Percentiles rank a stretch among this genome's conserved stretches.
These are phyloP conservation scores for Pasiphila rectangulata DNA, from an alignment of 2,888 invertebrate species.

Conservation along the genomic window DNA sequence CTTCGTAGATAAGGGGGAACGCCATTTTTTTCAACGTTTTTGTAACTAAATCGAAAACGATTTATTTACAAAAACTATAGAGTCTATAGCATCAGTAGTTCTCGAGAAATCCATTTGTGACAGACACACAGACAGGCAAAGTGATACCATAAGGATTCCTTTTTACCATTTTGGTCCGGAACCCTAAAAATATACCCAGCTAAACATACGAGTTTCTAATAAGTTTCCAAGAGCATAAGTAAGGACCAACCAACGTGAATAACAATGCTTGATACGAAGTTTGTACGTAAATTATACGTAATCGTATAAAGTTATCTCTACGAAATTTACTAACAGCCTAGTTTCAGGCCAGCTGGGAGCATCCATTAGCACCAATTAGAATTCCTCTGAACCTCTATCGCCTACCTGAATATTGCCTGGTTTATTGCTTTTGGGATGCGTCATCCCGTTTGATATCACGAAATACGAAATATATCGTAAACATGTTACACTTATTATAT, in stretches of 20 bases:
- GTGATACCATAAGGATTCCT: too few species aligned
- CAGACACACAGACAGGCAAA: too few species aligned
- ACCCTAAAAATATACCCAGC: not conserved
- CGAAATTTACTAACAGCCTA: constrained; percentile 42
- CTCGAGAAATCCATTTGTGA: too few species aligned
- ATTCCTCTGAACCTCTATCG: constrained; percentile 52
- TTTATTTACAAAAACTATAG: too few species aligned
- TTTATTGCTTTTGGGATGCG: constrained; percentile 26
- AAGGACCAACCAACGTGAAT: not conserved
- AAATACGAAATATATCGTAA: too few species aligned
- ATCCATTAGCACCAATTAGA: constrained; percentile 75
- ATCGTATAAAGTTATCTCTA: constrained; percentile 26
- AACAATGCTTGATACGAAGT: not conserved
- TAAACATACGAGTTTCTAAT: not conserved
- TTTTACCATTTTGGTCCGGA: too few species aligned
- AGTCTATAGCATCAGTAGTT: too few species aligned
- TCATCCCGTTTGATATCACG: constrained; percentile 12
- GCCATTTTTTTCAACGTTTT: too few species aligned
- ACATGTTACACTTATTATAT: too few species aligned
- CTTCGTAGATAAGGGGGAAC: too few species aligned
- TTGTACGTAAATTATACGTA: constrained; percentile 9
- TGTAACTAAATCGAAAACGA: too few species aligned
- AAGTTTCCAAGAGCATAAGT: not conserved
- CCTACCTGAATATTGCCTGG: constrained; percentile 30
- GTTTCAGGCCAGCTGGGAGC: constrained; percentile 59